Evolutionary conservation across 2,888 invertebrate species (phyloP), one percentile per base, ranked within the genome.

Genomic region (Acanthococcus lagerstroemiae): DNA sequence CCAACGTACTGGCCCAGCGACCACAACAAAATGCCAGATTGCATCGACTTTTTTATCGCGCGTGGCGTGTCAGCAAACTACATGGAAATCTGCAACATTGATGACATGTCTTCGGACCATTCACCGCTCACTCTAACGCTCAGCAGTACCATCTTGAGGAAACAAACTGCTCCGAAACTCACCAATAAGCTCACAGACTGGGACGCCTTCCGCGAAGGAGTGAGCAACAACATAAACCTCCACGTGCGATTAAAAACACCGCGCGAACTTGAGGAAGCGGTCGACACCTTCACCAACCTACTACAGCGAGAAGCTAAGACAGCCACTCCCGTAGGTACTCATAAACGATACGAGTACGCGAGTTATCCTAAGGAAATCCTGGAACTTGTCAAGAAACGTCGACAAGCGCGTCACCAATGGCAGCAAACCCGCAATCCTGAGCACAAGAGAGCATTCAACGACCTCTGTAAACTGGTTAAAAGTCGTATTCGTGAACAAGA

Each of bases 231-330:
- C 44, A 56, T 57, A 3, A 57, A 66, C 22, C 56, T 66, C n/a
- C 60, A 55, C 24, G 26, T 22, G 21, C 56, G 56, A 17, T 26
- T 66, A 12, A 60, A 66, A 45, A 24, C 56, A 12, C 46, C 66
- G 19, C 15, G 57, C 21, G 66, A 66, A 15, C 25, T 66, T 15
- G 46, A 66, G 12, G 17, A 19, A 24, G 66, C 56, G 15, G 56
- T 66, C 12, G 17, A 44, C n/a, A 37, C 56, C 22, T n/a, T 63
- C 5, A 17, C 19, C 9, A 21, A n/a, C 15, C 19, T 44, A n/a
- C 26, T 57, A 6, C 19, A 17, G 5, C n/a, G 37, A 44, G 57
- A 27, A 9, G 57, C 57, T 26, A 17, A 5, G 4, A 12, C 25
- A 7, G 37, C 44, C n/a, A 44, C 57, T 37, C 48, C 48, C 19